Evolutionary conservation across 2,113 vertebrate species (phyloP), one percentile per base, ranked within the genome.

Genomic region (Cephalopholis sonnerati): DNA sequence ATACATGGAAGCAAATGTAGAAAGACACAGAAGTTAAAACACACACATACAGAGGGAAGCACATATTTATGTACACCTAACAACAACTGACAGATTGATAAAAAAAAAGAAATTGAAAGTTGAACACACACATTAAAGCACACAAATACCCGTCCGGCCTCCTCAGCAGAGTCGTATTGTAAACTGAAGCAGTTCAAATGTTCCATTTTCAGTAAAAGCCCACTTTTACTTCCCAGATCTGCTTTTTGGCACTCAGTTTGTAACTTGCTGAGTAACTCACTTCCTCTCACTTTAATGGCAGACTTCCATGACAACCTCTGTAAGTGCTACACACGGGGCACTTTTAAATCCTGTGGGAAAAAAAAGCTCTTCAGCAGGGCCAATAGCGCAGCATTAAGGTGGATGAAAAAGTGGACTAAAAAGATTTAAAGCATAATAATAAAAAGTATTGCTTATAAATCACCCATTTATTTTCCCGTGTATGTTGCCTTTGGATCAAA

Each of bases 401-500:
- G 75, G 62, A 69, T 61, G 7, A 24, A 71, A 54, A 64, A 72
- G 32, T 55, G 4, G 65, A 71, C 22, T 24, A 6, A 85, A 83
- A 73, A 61, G 57, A 68, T 65, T 68, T 67, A 80, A 84, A 62
- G 29, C 67, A 29, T 54, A 18, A 2, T 78, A 25, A 36, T 36
- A 68, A 58, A 69, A 67, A 77, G 36, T 15, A 87, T 83, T 83
- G 20, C 36, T 66, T 25, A 20, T 80, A 58, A 36, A 83, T 81
- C 61, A 51, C 22, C 8, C 17, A 51, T 79, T 73, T 59, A 69
- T 65, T 81, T 79, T 15, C 62, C 44, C 51, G 53, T 64, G 20
- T 24, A 22, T 85, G 54, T 80, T 87, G 58, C 25, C n/a, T 68
- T 86, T 91, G 88, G 85, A 72, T 82, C 20, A 36, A 73, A 79